A percentile compares a stretch with the other conserved stretches of the same genome.
phyloP scores from a whole-genome alignment of 2,113 vertebrate genomes.

The Perca schrenkii region DNA sequence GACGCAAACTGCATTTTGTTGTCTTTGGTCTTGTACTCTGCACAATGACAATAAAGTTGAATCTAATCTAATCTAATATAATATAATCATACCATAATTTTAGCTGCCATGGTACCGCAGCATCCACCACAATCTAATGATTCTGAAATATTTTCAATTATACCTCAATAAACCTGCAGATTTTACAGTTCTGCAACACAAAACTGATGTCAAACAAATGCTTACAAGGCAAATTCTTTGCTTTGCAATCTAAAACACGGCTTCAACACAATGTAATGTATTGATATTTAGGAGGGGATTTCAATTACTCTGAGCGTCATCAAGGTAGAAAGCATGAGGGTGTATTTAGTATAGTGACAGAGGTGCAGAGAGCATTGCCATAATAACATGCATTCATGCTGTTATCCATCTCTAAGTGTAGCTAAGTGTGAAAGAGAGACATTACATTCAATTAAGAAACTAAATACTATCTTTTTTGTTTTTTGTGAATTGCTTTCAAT shows the following conservation, averaged over 20 bases:
- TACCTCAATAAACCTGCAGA: not conserved
- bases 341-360: too few species aligned
- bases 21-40: too few species aligned
- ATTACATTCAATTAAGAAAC: not conserved
- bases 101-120: not conserved
- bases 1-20: too few species aligned
- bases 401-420: not conserved
- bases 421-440: not conserved
- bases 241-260: not conserved
- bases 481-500: not conserved
- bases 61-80: too few species aligned
- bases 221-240: not conserved
- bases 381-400: not conserved
- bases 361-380: not conserved
- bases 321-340: not conserved
- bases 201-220: not conserved
- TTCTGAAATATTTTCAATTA: conserved; percentile 7
- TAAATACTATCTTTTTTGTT: not conserved
- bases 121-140: not conserved
- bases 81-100: not conserved
- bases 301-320: not conserved
- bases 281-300: not conserved
- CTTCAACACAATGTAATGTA: not conserved
- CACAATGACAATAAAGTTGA: too few species aligned
- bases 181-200: conserved; percentile 14